Percentiles rank a stretch among this genome's conserved stretches.
Evolutionary conservation across 2,888 invertebrate genomes (phyloP).

Genomic region (Muscina levida): DNA sequence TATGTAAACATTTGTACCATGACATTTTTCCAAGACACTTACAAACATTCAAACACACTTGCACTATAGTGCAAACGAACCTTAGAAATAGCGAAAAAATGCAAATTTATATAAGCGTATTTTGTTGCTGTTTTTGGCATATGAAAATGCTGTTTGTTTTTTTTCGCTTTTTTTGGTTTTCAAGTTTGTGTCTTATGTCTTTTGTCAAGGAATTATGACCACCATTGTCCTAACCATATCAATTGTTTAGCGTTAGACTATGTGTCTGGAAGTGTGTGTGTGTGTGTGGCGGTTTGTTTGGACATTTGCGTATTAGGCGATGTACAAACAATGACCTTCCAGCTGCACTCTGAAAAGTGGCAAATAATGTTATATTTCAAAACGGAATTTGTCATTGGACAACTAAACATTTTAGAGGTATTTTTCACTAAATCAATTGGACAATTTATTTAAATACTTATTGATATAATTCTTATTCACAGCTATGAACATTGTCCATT

Average conservation of each 20-base stretch:
- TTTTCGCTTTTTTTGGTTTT: neutral
- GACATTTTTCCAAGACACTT: conserved; percentile 52
- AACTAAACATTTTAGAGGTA: neutral
- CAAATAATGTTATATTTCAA: conserved; percentile 8
- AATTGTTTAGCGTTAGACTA: neutral
- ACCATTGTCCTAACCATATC: conserved; percentile 32
- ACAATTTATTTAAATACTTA: no score
- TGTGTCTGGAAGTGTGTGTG: no score
- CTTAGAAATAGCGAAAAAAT: conserved; percentile 10
- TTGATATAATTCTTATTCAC: no score
- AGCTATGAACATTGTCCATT: no score
- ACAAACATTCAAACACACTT: no score
- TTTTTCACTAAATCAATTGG: neutral
- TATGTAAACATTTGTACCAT: conserved; percentile 61
- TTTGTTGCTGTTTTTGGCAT: conserved; percentile 21
- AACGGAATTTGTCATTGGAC: conserved; percentile 1
- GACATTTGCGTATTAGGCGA: neutral
- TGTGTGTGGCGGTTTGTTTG: neutral
- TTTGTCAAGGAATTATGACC: conserved; percentile 47
- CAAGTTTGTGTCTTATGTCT: conserved; percentile 54
- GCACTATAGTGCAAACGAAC: neutral
- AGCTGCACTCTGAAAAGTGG: neutral
- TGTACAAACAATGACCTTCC: conserved; percentile 8
- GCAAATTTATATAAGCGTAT: conserved; percentile 22
- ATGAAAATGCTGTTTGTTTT: neutral